phyloP scores from a whole-genome alignment of 2,113 vertebrate species.

The Phylloscopus trochiloides region DNA sequence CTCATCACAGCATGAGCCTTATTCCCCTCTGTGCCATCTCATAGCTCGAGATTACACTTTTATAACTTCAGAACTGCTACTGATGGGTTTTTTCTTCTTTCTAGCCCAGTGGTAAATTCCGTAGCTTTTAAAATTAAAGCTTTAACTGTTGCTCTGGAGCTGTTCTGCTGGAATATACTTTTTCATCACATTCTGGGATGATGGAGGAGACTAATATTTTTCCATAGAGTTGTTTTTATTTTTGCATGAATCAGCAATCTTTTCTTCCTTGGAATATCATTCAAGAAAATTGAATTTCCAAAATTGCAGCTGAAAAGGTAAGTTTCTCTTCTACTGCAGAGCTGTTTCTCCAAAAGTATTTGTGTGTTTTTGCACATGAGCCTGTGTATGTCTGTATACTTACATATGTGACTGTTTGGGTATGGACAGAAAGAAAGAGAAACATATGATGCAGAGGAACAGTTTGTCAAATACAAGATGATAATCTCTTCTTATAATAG shows the following conservation, averaged over 20 bases:
- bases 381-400: not conserved
- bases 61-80: not conserved
- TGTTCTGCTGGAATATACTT: not conserved
- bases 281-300: not conserved
- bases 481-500: not conserved
- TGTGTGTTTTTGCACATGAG: not conserved
- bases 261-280: not conserved
- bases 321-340: not conserved
- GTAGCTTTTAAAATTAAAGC: constrained; percentile 13
- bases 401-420: not conserved
- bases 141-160: constrained; percentile 17
- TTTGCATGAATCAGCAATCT: not conserved
- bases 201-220: constrained; percentile 22
- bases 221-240: not conserved
- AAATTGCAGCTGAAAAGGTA: not conserved
- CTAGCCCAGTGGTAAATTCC: not conserved
- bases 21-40: constrained; percentile 10
- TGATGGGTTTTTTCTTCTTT: not conserved
- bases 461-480: not conserved
- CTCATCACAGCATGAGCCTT: not conserved
- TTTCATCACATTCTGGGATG: not conserved
- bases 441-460: not conserved
- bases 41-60: not conserved
- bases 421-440: not conserved
- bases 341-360: not conserved